Conservation (phyloP, 2,888 invertebrate genomes). For the Ennomos erosarius region DNA sequence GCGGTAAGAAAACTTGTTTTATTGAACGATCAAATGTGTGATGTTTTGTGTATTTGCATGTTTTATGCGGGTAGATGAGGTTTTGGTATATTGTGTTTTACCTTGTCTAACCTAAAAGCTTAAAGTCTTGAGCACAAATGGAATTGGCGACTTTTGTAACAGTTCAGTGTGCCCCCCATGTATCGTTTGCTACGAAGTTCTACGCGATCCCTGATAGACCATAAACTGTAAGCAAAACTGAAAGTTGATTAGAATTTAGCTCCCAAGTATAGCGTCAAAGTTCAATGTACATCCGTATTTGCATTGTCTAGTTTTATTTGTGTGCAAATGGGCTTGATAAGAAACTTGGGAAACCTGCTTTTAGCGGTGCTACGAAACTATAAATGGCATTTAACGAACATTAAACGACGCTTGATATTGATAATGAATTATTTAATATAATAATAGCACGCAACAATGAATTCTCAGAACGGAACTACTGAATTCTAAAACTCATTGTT, state of each 20-base stretch:
- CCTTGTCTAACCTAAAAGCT: neutral
- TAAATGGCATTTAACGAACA: neutral
- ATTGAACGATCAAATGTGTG: neutral
- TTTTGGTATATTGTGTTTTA: neutral
- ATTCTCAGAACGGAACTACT: too few relatives aligned
- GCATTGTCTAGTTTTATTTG: slow-evolving; percentile 1
- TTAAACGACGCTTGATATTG: too few relatives aligned
- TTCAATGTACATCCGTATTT: too few relatives aligned
- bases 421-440: too few relatives aligned
- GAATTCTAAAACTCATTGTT: too few relatives aligned
- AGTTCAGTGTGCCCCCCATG: slow-evolving; percentile 7
- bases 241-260: slow-evolving; percentile 15
- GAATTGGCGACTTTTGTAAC: slow-evolving; percentile 1
- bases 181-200: slow-evolving; percentile 10
- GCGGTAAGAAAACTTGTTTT: slow-evolving; percentile 9
- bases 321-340: slow-evolving; percentile 13
- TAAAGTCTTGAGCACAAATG: slow-evolving; percentile 7
- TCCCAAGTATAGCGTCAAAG: too few relatives aligned
- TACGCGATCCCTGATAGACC: neutral
- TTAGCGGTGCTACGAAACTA: slow-evolving; percentile 3
- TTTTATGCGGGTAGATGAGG: neutral
- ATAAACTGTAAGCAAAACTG: slow-evolving; percentile 4
- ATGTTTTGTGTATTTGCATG: neutral
- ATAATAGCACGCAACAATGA: too few relatives aligned
- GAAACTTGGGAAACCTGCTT: slow-evolving; percentile 18